Evolutionary conservation across 2,113 vertebrate genomes (phyloP).

Genomic region (Xenopus tropicalis): DNA sequence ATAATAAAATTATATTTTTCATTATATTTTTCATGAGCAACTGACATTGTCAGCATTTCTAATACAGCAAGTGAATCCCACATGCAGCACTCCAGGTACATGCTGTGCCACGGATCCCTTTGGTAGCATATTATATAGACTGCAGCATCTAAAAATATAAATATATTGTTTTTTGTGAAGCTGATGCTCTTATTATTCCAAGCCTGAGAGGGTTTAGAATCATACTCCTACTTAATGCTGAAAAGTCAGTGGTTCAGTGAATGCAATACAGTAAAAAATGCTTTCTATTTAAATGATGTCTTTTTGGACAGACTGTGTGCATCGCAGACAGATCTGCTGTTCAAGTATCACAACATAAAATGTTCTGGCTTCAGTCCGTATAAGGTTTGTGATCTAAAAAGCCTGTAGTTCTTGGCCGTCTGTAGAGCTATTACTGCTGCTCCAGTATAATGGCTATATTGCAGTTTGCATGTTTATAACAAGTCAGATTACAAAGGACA

Average conservation of each 20-base stretch:
- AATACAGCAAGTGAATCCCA: no score
- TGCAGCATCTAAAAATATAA: no score
- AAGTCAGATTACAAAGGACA: slow-evolving; percentile 11
- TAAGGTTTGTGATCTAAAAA: slow-evolving; percentile 7
- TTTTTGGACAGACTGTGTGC: slow-evolving; percentile 12
- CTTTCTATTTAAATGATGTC: slow-evolving; percentile 9
- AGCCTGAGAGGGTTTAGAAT: no score
- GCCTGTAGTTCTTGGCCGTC: neutral
- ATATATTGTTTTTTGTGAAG: no score
- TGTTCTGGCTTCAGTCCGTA: slow-evolving; percentile 5
- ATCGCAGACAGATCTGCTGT: slow-evolving; percentile 3
- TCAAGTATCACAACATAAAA: slow-evolving; percentile 26
- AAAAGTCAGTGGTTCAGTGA: slow-evolving; percentile 43
- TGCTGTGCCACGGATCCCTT: no score
- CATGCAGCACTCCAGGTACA: no score
- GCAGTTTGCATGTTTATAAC: slow-evolving; percentile 13
- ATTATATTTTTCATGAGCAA: no score
- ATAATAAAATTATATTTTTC: no score
- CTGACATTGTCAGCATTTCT: no score
- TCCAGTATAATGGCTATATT: neutral
- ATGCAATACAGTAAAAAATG: slow-evolving; percentile 23
- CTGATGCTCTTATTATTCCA: no score
- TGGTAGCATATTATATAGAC: no score
- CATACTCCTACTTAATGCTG: no score
- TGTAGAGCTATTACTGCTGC: neutral